Conservation (phyloP, 1,140 invertebrate genomes). For the Drosophila ambigua region DNA sequence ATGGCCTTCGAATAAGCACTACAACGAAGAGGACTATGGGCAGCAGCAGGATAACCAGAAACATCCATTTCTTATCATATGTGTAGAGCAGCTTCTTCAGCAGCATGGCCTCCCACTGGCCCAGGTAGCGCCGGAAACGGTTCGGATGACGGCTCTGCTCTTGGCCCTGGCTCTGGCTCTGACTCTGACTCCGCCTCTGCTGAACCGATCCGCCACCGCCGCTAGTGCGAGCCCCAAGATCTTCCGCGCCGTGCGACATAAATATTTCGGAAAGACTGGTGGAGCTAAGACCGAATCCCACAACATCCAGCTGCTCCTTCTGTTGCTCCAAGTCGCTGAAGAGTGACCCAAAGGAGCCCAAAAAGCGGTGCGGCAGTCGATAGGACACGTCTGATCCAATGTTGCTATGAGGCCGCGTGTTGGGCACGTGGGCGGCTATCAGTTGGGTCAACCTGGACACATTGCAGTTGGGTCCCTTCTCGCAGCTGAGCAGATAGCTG, state of each 20-base stretch:
- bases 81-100: constrained; percentile 13
- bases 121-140: neutral
- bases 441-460: constrained; percentile 10
- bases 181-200: neutral
- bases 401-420: neutral
- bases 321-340: constrained; percentile 17
- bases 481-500: constrained; percentile 30
- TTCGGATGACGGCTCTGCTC: neutral
- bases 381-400: constrained; percentile 11
- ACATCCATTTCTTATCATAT: neutral
- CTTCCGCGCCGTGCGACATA: constrained; percentile 2
- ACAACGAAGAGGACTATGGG: neutral
- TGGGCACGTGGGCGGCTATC: neutral
- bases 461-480: constrained; percentile 8
- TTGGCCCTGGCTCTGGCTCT: neutral
- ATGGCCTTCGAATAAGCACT: neutral
- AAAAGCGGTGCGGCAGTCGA: constrained; percentile 1
- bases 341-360: constrained; percentile 2
- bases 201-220: constrained; percentile 2
- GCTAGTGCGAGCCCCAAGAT: neutral
- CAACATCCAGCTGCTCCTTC: neutral
- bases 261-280: constrained; percentile 94
- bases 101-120: constrained; percentile 13
- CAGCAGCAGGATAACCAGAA: constrained; percentile 17
- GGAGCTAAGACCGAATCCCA: constrained; percentile 94